Evolutionary conservation across 2,113 vertebrate genomes (phyloP), one percentile per base, ranked within the genome.

Genomic region (Tychaedon coryphoeus): DNA sequence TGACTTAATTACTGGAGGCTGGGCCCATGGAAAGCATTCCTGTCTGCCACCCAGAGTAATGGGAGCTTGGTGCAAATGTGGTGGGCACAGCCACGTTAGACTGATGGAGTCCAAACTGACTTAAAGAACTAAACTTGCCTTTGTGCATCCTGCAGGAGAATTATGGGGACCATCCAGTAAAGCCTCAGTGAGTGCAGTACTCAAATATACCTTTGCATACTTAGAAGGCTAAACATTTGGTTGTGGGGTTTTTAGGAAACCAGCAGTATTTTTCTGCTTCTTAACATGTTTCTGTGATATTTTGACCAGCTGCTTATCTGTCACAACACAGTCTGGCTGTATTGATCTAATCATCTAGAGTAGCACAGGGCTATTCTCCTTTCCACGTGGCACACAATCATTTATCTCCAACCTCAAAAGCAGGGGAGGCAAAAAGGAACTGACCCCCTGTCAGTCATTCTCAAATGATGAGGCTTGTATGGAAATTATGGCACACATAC

Each of bases 291-390:
- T 78, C 33, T 47, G 38, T 45, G 47, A 9, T 36, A 65, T 38
- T 73, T 86, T 51, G 70, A 61, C 74, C 26, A 66, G 70, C n/a
- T 91, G 36, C 61, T 86, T 84, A 69, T 48, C 29, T 69, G 53
- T 64, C 42, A 23, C 61, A 45, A 65, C 26, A 33, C 8, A 62
- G 38, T 33, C 50, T 71, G 81, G 17, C 19, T 81, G 6, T 19
- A 64, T 8, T 78, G 31, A 54, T n/a, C 65, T 50, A 60, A 73
- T 34, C 8, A 47, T 36, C 29, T n/a, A 36, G 31, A 50, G 38
- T 10, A 87, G 53, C 51, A 45, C 22, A 66, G 8, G 34, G 69
- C 56, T 73, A 53, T 47, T 91, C 50, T 58, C 38, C 43, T 69
- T 81, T 78, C 58, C 48, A 24, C 56, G 67, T 57, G 54, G 53